Percentiles rank a stretch among this genome's conserved stretches.
These are phyloP conservation scores for Chrysotoxum bicinctum DNA, from an alignment of 2,888 invertebrate species.

Conservation along the genomic window DNA sequence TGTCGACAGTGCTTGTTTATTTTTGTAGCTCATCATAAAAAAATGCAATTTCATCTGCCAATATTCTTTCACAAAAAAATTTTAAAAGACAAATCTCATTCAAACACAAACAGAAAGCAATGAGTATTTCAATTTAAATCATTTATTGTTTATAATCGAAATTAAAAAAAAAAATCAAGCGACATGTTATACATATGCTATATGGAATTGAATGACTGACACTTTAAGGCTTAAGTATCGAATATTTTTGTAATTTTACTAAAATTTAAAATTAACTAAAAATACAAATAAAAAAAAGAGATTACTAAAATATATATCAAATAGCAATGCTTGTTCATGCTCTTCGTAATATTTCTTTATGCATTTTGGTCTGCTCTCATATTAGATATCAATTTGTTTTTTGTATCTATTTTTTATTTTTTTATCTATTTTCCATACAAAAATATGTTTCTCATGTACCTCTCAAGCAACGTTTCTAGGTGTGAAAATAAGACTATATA, in stretches of 20 bases:
- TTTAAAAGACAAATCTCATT: slow-evolving; percentile 30
- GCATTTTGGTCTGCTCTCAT: slow-evolving; percentile 61
- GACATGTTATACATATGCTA: slow-evolving; percentile 20
- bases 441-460: slow-evolving; percentile 20
- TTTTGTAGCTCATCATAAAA: slow-evolving; percentile 7
- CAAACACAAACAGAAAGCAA: slow-evolving; percentile 5
- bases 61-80: slow-evolving; percentile 21
- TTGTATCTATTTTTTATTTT: slow-evolving; percentile 5
- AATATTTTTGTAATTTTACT: slow-evolving; percentile 46
- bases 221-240: slow-evolving; percentile 78
- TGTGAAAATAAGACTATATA: slow-evolving; percentile 10
- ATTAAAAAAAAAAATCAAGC: not conserved
- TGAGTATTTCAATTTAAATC: not conserved
- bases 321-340: slow-evolving; percentile 67
- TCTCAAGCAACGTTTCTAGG: slow-evolving; percentile 36
- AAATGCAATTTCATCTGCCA: slow-evolving; percentile 40
- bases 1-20: slow-evolving; percentile 65
- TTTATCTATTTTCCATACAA: slow-evolving; percentile 4
- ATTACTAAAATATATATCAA: slow-evolving; percentile 24
- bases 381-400: not conserved
- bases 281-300: slow-evolving; percentile 53
- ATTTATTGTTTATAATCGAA: not conserved
- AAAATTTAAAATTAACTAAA: slow-evolving; percentile 2
- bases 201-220: slow-evolving; percentile 81
- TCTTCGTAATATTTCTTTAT: slow-evolving; percentile 12